Conservation (phyloP, 2,888 invertebrate species). For the Lapara coniferarum region DNA sequence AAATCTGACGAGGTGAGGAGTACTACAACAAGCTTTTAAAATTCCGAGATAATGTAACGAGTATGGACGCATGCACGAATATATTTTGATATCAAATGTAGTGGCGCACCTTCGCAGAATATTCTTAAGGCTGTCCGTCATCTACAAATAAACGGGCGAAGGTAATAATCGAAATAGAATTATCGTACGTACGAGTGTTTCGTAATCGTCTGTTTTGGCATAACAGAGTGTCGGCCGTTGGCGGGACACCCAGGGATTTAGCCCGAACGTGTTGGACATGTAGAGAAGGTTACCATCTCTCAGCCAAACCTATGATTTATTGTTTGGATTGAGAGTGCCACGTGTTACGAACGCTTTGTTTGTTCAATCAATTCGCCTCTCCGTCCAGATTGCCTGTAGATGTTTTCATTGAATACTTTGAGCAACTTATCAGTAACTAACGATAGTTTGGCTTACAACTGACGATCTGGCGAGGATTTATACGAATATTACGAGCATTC, state of each 20-base stretch:
- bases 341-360: conserved; percentile 24
- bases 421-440: conserved; percentile 21
- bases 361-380: conserved; percentile 21
- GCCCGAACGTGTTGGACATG: conserved; percentile 40
- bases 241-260: conserved; percentile 61
- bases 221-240: conserved; percentile 57
- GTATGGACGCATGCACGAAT: conserved; percentile 51
- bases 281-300: conserved; percentile 31
- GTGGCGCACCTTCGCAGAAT: conserved; percentile 53
- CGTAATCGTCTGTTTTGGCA: conserved; percentile 77
- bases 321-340: conserved; percentile 26
- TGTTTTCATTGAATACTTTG: conserved; percentile 21
- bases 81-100: conserved; percentile 49
- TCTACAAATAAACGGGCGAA: conserved; percentile 80
- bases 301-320: conserved; percentile 30
- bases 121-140: conserved; percentile 75
- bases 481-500: conserved; percentile 2
- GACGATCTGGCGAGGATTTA: conserved; percentile 1
- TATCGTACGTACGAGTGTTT: conserved; percentile 70
- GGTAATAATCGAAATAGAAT: conserved; percentile 83
- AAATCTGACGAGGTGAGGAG: conserved; percentile 40
- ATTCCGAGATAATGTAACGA: conserved; percentile 78
- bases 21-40: conserved; percentile 75
- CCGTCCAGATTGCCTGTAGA: conserved; percentile 15
- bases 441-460: conserved; percentile 5